These are phyloP conservation scores for Hydrozoanthus gracilis DNA, from an alignment of 92 coral and sea anemone species.

Conservation along the genomic window DNA sequence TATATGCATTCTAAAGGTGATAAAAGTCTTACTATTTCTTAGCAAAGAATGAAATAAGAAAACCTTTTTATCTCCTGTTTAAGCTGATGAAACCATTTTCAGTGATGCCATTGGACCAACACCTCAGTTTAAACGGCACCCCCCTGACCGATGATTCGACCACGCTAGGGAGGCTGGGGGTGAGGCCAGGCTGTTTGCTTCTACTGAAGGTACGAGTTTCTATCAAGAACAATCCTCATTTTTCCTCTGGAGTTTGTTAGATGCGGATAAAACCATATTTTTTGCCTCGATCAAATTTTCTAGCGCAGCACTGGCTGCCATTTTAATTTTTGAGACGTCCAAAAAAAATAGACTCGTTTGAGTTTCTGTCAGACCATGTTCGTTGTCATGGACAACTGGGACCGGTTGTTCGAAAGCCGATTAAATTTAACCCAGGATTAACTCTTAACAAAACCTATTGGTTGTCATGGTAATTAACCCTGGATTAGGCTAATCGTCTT, in stretches of 20 bases:
- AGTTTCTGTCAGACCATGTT: too few species aligned
- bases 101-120: constrained; percentile 98
- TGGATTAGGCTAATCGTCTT: too few species aligned
- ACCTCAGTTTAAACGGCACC: constrained; percentile 82
- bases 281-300: not conserved
- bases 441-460: too few species aligned
- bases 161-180: constrained; percentile 79
- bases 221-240: too few species aligned
- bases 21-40: not conserved
- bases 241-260: not conserved
- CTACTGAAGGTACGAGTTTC: constrained; percentile 74
- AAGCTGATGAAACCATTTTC: constrained; percentile 94
- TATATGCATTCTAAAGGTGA: too few species aligned
- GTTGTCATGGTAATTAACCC: too few species aligned
- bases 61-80: not conserved
- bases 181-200: constrained; percentile 88
- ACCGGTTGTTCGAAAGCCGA: too few species aligned
- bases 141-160: constrained; percentile 74
- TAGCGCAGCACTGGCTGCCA: too few species aligned
- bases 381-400: too few species aligned
- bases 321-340: too few species aligned
- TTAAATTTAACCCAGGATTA: too few species aligned
- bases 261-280: not conserved
- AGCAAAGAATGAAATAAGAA: not conserved
- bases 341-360: too few species aligned